phyloP scores from a whole-genome alignment of 2,888 invertebrate species.

The Ochropleura leucogaster region DNA sequence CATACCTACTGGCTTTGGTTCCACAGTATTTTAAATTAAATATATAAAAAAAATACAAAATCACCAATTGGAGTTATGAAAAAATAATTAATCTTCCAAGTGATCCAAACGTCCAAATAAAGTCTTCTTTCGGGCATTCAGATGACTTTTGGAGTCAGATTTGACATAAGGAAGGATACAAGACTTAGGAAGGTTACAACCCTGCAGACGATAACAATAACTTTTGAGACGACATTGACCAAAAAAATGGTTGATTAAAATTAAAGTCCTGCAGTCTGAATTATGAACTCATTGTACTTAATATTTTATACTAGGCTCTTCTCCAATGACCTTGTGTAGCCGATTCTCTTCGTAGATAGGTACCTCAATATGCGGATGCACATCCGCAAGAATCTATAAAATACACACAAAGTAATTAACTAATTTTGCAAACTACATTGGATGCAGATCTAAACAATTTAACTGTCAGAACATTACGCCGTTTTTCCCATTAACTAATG shows the following conservation, averaged over 20 bases:
- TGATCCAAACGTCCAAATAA: too few species aligned
- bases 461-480: not conserved
- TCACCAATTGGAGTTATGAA: not conserved
- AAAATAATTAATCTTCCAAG: not conserved
- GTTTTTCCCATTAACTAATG: not conserved
- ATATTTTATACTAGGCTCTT: not conserved
- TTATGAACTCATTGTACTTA: not conserved
- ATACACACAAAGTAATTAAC: not conserved
- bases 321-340: not conserved
- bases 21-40: not conserved
- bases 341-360: not conserved
- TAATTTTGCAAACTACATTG: not conserved
- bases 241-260: not conserved
- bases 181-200: not conserved
- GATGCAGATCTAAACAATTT: not conserved
- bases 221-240: too few species aligned
- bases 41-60: not conserved
- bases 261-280: not conserved
- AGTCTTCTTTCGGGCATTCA: not conserved
- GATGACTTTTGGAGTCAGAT: not conserved
- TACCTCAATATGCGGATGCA: not conserved
- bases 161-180: not conserved
- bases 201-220: not conserved
- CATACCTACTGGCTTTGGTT: not conserved
- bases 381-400: not conserved